Evolutionary conservation across 1,140 invertebrate genomes (phyloP), one percentile per base, ranked within the genome.

Genomic region (Asobara japonica): DNA sequence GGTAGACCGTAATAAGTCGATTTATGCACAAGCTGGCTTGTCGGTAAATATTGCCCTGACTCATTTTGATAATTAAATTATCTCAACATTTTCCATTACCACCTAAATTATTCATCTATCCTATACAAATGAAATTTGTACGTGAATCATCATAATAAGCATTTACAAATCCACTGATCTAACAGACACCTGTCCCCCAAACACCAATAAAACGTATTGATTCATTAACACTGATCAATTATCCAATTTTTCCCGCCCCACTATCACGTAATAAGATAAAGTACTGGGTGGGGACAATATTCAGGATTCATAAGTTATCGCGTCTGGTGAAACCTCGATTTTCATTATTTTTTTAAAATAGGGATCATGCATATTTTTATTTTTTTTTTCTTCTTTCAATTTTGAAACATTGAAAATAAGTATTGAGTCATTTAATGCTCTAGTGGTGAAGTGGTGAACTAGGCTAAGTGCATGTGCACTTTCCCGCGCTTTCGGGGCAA

Each of bases 101-200:
- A 5, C 31, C 31, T 36, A 36, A 36, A 36, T 56, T 56, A 5
- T 25, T 56, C n/a, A 45, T 16, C 7, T 16, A 45, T 2, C n/a
- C 13, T 22, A 56, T 56, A 56, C 51, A 56, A 56, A 56, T 56
- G 18, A 13, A 25, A 56, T 56, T 56, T 56, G 51, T 56, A 56
- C 51, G 51, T 56, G 51, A 56, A 45, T 45, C 41, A 16, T 45
- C 18, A 45, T 16, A 45, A 45, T 3, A 45, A 45, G 41, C 41
- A 45, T 45, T 45, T 45, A 45, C 20, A 18, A 51, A 51, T 51
- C 1, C n/a, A 51, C 45, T 20, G 45, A 16, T 16, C 20, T 7
- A 51, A 51, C 45, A 51, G 45, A 51, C 45, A 20, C 45, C 45
- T 51, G 45, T 51, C 45, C 6, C 45, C 18, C 2, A 38, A 38